phyloP scores from a whole-genome alignment of 2,888 invertebrate species.

The Drosophila multiciliata region DNA sequence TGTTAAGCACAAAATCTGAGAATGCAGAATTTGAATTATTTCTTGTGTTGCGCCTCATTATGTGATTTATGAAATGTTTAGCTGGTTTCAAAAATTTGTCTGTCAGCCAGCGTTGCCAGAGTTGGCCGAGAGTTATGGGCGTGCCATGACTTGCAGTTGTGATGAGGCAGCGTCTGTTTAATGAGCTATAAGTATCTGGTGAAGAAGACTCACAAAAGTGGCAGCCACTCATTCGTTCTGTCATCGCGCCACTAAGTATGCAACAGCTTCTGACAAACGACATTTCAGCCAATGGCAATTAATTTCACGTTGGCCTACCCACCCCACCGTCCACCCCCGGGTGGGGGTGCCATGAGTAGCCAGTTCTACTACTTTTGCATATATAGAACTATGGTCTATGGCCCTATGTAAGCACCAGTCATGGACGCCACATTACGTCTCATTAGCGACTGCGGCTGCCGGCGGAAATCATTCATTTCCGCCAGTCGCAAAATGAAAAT shows the following conservation, averaged over 20 bases:
- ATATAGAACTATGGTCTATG: conserved; percentile 2
- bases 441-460: conserved; percentile 64
- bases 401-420: conserved; percentile 45
- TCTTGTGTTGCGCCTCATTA: conserved; percentile 28
- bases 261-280: conserved; percentile 77
- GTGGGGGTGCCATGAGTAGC: conserved; percentile 49
- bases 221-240: conserved; percentile 44
- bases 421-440: conserved; percentile 76
- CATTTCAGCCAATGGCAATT: conserved; percentile 67
- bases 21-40: conserved; percentile 4
- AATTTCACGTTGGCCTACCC: conserved; percentile 43
- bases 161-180: conserved; percentile 51
- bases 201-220: conserved; percentile 20
- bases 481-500: conserved; percentile 59
- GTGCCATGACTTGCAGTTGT: conserved; percentile 62
- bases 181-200: conserved; percentile 77
- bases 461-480: conserved; percentile 78
- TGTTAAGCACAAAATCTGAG: not conserved
- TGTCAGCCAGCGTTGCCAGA: conserved; percentile 37
- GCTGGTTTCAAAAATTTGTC: conserved; percentile 55
- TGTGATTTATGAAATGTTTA: conserved; percentile 62
- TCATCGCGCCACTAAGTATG: conserved; percentile 63
- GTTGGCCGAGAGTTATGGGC: conserved; percentile 53
- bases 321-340: not conserved
- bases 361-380: conserved; percentile 12